Percentiles rank a stretch among this genome's conserved stretches.
Conservation (phyloP, 2,113 vertebrate species). For the Xenopus laevis region DNA sequence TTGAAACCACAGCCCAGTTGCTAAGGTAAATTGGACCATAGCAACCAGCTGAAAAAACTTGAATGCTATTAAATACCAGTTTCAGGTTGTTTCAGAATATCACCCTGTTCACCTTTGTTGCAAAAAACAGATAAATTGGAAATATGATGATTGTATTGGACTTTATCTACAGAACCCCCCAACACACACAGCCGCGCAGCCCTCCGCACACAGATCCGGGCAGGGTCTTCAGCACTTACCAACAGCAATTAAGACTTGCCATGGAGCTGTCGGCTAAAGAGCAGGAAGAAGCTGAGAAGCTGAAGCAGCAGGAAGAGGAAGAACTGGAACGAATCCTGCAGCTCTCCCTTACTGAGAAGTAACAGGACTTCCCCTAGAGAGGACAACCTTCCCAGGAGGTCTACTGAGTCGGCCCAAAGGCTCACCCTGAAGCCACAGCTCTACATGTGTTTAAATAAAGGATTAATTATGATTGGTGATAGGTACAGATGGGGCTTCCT, state of each 20-base stretch:
- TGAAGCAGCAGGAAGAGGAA: constrained; percentile 81
- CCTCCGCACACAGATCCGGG: constrained; percentile 62
- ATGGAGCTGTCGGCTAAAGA: constrained; percentile 91
- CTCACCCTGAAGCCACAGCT: constrained; percentile 29
- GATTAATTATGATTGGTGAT: constrained; percentile 7
- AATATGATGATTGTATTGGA: neutral
- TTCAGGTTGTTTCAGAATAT: no score
- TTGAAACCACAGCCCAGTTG: no score
- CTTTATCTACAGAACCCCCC: constrained; percentile 71
- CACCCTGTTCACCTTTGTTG: no score
- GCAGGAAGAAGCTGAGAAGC: constrained; percentile 80
- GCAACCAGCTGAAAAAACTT: no score
- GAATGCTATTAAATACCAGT: no score
- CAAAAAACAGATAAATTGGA: no score
- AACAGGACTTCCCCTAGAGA: constrained; percentile 38
- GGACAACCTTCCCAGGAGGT: constrained; percentile 20
- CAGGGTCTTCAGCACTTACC: constrained; percentile 74
- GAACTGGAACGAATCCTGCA: constrained; percentile 88
- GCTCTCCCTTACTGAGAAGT: constrained; percentile 93
- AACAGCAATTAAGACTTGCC: constrained; percentile 87
- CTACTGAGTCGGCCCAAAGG: constrained; percentile 6
- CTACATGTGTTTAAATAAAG: constrained; percentile 10
- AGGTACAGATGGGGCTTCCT: constrained; percentile 23
- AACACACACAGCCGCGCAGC: constrained; percentile 61
- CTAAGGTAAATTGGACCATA: no score